Evolutionary conservation across 2,888 invertebrate genomes (phyloP).

Genomic region (Hyposoter didymator): DNA sequence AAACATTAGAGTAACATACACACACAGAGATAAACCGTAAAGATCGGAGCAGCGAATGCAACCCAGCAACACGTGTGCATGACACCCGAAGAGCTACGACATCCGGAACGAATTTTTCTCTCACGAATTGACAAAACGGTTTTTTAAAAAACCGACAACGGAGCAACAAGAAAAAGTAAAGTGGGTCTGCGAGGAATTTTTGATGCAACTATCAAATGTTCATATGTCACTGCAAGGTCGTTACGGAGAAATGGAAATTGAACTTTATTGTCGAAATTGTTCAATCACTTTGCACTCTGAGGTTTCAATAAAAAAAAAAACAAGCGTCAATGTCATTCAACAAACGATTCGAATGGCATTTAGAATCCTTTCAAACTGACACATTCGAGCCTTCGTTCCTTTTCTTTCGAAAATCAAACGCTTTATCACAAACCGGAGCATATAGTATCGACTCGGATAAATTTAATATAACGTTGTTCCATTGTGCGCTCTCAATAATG

Average conservation of each 20-base stretch:
- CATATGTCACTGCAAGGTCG: neutral
- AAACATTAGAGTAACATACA: conserved; percentile 34
- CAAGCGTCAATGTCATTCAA: neutral
- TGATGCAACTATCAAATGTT: neutral
- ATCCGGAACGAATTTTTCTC: conserved; percentile 70
- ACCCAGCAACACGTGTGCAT: conserved; percentile 72
- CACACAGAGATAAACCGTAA: conserved; percentile 48
- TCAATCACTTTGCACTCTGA: neutral
- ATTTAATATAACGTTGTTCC: conserved; percentile 1
- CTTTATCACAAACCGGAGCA: neutral
- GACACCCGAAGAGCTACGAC: conserved; percentile 72
- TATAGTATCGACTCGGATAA: neutral
- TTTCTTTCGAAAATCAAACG: neutral
- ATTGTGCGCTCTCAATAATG: conserved; percentile 36
- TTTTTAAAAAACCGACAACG: conserved; percentile 4
- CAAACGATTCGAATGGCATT: neutral
- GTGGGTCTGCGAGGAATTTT: neutral
- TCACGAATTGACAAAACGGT: conserved; percentile 38
- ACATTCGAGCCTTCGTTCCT: neutral
- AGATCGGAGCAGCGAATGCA: conserved; percentile 8
- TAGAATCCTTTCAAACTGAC: neutral
- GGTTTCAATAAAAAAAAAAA: neutral
- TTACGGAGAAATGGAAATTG: neutral
- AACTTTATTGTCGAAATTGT: neutral
- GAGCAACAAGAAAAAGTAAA: neutral